Evolutionary conservation across 2,797 vertebrate genomes (phyloP), one percentile per base, ranked within the genome.

Genomic region (Hephaestus fuliginosus): DNA sequence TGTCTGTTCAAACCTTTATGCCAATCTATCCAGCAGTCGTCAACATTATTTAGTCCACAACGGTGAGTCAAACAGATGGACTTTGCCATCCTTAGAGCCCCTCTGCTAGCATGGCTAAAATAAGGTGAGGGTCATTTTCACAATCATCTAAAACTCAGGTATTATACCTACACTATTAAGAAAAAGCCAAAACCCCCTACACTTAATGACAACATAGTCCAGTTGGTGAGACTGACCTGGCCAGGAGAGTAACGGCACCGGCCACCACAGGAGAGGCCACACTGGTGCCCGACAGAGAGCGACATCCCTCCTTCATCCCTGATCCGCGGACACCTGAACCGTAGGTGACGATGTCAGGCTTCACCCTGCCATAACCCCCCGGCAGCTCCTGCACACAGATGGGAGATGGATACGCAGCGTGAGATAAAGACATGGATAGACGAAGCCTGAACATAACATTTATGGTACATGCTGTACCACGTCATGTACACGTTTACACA

Each of bases 211-310:
- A 43, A 2, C 10, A 20, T 1, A n/a, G 18, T 28, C 0, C 18
- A 2, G 30, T 12, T 56, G 20, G 10, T n/a, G 6, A 62, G 30
- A 71, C 93, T 86, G 78, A 99, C 98, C 98, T 99, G 70, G 98
- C 97, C 82, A 99, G 91, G 22, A 99, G 93, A 33, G 98, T 99
- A 69, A 99, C 98, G 0, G 98, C 98, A 0, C 98, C 98, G 0
- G 98, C 98, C 25, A 99, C 98, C 74, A 99, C 98, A 2, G 98
- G 98, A 56, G 98, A 99, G 13, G 98, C 98, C 55, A 99, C 98
- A 0, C 98, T 99, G 85, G 98, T 99, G 33, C 98, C 98, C 0
- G 98, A 99, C 60, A 99, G 95, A 0, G 98, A 99, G 44, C 98
- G 97, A 67, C 98, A 99, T 2, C 98, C 98, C 17, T 98, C 98